These are phyloP conservation scores for Poeciliopsis gracilis DNA, from an alignment of 2,797 vertebrate genomes.

Conservation along the genomic window DNA sequence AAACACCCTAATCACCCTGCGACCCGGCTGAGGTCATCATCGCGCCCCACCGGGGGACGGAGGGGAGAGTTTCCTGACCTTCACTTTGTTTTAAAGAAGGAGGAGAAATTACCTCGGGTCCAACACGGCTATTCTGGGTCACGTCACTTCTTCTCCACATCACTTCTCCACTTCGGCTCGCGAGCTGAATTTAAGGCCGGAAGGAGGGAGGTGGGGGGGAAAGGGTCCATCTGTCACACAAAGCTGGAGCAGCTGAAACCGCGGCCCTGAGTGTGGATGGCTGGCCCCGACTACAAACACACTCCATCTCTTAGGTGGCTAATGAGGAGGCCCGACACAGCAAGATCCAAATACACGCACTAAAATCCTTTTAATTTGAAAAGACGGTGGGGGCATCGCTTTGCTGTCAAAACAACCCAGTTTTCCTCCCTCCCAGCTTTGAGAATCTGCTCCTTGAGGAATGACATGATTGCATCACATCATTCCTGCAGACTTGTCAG, in stretches of 20 bases:
- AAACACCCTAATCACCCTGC: no score
- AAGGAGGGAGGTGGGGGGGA: not conserved
- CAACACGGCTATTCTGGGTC: constrained; percentile 43
- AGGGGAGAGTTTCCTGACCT: constrained; percentile 6
- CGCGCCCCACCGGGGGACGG: no score
- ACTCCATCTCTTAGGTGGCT: not conserved
- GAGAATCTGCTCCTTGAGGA: not conserved
- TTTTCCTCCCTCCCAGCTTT: not conserved
- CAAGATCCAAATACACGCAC: not conserved
- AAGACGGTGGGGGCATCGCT: not conserved
- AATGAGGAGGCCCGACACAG: not conserved
- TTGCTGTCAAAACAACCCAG: constrained; percentile 5
- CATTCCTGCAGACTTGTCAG: constrained; percentile 8
- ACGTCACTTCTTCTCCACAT: constrained; percentile 52
- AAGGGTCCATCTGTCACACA: constrained; percentile 10
- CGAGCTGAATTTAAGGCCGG: constrained; percentile 3
- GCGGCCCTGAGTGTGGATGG: not conserved
- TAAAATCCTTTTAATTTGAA: not conserved
- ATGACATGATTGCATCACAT: not conserved
- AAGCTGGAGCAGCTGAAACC: constrained; percentile 3
- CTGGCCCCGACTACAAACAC: not conserved
- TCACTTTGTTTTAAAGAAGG: constrained; percentile 10
- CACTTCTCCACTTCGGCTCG: constrained; percentile 37
- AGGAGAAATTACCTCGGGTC: constrained; percentile 18
- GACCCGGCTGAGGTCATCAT: not conserved